Evolutionary conservation across 2,888 invertebrate species (phyloP).

Genomic region (Tachina fera): DNA sequence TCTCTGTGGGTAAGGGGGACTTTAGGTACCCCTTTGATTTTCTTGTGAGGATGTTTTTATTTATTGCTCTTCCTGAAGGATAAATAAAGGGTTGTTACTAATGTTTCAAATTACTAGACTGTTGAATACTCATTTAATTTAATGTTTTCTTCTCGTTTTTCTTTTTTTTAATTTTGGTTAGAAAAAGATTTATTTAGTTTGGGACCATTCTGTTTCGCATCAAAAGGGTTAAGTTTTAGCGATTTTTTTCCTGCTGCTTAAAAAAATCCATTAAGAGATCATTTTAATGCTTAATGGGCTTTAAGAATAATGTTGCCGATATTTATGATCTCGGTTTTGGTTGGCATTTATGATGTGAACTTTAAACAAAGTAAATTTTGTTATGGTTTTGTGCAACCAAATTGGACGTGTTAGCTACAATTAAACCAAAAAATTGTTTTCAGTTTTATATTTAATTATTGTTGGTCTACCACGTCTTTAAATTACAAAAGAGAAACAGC

Average conservation of each 20-base stretch:
- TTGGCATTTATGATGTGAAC: conserved; percentile 47
- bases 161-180: conserved; percentile 52
- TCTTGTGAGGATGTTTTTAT: conserved; percentile 63
- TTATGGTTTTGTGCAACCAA: conserved; percentile 24
- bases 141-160: conserved; percentile 73
- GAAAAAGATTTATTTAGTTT: conserved; percentile 77
- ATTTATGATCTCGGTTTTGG: conserved; percentile 66
- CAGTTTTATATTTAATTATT: background rate
- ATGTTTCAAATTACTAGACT: conserved; percentile 82
- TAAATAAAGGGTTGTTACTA: conserved; percentile 77
- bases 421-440: background rate
- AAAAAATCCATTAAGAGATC: conserved; percentile 63
- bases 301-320: conserved; percentile 55
- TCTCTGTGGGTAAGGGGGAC: conserved; percentile 16
- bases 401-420: background rate
- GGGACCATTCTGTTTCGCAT: conserved; percentile 61
- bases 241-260: conserved; percentile 35
- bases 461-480: no score
- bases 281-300: conserved; percentile 68
- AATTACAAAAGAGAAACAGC: no score
- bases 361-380: conserved; percentile 36
- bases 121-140: conserved; percentile 81
- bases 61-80: conserved; percentile 43
- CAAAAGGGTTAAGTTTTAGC: conserved; percentile 65
- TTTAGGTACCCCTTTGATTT: conserved; percentile 60